These are phyloP conservation scores for Melanerpes formicivorus DNA, from an alignment of 2,113 vertebrate species.

Conservation along the genomic window DNA sequence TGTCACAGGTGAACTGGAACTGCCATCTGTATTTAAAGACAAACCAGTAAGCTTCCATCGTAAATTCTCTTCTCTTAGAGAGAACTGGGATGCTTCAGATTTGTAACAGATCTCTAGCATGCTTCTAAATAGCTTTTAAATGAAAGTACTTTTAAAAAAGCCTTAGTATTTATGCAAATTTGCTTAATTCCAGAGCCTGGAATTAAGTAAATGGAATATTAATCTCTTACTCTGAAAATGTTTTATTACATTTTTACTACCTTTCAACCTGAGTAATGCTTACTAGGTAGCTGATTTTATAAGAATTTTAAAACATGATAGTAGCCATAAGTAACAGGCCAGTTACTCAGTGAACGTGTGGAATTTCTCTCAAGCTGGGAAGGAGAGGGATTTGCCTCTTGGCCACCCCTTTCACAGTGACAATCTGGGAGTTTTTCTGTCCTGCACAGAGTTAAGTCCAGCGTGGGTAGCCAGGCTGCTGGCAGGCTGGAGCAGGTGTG, in stretches of 20 bases:
- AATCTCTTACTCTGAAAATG: neutral
- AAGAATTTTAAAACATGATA: neutral
- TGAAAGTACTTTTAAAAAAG: neutral
- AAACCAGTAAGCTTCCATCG: neutral
- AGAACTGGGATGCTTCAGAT: neutral
- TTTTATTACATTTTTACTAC: neutral
- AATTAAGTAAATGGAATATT: neutral
- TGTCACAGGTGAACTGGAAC: neutral
- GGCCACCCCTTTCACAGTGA: neutral
- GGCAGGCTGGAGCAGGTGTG: neutral
- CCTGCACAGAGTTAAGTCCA: neutral
- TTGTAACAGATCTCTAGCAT: neutral
- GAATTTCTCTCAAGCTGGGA: neutral
- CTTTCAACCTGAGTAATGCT: neutral
- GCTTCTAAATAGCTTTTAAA: neutral
- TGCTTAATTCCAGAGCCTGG: neutral
- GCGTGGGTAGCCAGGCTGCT: neutral
- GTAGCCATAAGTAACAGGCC: neutral
- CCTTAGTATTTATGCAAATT: neutral
- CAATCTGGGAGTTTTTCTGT: neutral
- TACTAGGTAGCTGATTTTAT: neutral
- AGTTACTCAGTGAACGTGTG: neutral
- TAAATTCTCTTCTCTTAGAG: neutral
- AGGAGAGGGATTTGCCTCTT: neutral
- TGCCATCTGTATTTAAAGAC: neutral